Percentiles rank a stretch among this genome's conserved stretches.
phyloP scores from a whole-genome alignment of 2,888 invertebrate genomes.

The Boloria selene region DNA sequence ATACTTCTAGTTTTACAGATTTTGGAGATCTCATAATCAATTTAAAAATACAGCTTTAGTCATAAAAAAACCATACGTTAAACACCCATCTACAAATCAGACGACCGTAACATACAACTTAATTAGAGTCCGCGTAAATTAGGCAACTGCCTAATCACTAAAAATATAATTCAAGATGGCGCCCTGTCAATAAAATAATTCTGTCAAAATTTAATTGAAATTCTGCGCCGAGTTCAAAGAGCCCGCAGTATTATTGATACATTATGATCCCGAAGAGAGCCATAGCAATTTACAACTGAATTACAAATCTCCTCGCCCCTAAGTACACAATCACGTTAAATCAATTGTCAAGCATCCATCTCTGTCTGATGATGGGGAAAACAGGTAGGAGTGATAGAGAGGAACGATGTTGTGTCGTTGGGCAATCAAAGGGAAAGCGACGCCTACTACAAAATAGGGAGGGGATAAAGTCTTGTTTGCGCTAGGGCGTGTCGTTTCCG shows the following conservation, averaged over 20 bases:
- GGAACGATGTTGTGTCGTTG: slow-evolving; percentile 47
- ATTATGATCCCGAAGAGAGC: slow-evolving; percentile 76
- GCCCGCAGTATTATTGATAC: slow-evolving; percentile 76
- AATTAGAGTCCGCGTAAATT: slow-evolving; percentile 40
- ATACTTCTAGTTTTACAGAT: too few species aligned
- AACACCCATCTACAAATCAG: slow-evolving; percentile 3
- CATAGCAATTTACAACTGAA: slow-evolving; percentile 79
- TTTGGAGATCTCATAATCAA: too few species aligned
- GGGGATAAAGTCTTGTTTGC: slow-evolving; percentile 73
- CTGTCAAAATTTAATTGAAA: slow-evolving; percentile 80
- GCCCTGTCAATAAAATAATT: slow-evolving; percentile 76
- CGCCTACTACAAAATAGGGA: slow-evolving; percentile 66
- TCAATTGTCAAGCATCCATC: slow-evolving; percentile 65
- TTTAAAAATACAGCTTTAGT: too few species aligned
- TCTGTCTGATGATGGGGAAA: slow-evolving; percentile 41
- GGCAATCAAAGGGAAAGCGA: slow-evolving; percentile 56
- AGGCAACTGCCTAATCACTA: slow-evolving; percentile 40
- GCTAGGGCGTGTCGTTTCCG: slow-evolving; percentile 67
- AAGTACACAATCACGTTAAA: slow-evolving; percentile 78
- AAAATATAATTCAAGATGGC: slow-evolving; percentile 67
- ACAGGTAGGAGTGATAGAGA: slow-evolving; percentile 46
- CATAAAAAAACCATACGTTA: background rate
- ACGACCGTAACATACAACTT: slow-evolving; percentile 38
- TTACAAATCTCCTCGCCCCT: slow-evolving; percentile 77
- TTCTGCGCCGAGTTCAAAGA: slow-evolving; percentile 66